Base-by-base conservation (phyloP, 2,113 vertebrate species). In the Pluvialis apricaria region DNA sequence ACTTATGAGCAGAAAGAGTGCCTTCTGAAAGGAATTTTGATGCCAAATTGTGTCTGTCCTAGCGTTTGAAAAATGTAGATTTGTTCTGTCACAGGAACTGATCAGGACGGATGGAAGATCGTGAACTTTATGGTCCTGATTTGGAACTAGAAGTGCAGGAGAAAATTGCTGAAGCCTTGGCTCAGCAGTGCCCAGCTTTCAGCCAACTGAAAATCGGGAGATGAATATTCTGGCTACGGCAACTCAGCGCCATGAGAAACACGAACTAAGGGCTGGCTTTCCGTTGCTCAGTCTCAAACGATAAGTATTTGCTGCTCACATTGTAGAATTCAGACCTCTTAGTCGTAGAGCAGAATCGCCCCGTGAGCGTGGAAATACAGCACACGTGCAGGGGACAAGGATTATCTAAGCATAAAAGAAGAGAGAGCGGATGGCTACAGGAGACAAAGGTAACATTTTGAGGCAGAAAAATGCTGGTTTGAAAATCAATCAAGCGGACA, bases 361-460 rank as follows among this genome's bases (percentile, higher is more conserved):
- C 55, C 2, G 47, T 22, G 73, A 26, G 26, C 26, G 32, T 2
- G 1, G 62, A 69, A n/a, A 31, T 18, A n/a, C 15, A 31, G 54
- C 54, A 45, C 1, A 2, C 2, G 2, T 4, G 8, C 10, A 24
- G 36, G 31, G 44, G 32, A 13, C 31, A 52, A 26, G 0, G 3
- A 44, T 36, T 28, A 3, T 6, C 28, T 11, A 11, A 32, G 73
- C 31, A 0, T 16, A 16, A 32, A 61, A 70, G 36, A 28, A 17
- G 38, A 61, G 47, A 36, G 13, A 15, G 25, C 3, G 3, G 64
- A 9, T 5, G 36, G 34, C 55, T 45, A 2, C 2, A 18, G 85
- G 65, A 54, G 47, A 38, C 38, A 22, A 11, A 62, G 47, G 38
- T 15, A 16, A 45, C 7, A 2, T 45, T 38, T 36, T 51, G 32